Evolutionary conservation across 2,888 invertebrate genomes (phyloP).

Genomic region (Drosophila tripunctata): DNA sequence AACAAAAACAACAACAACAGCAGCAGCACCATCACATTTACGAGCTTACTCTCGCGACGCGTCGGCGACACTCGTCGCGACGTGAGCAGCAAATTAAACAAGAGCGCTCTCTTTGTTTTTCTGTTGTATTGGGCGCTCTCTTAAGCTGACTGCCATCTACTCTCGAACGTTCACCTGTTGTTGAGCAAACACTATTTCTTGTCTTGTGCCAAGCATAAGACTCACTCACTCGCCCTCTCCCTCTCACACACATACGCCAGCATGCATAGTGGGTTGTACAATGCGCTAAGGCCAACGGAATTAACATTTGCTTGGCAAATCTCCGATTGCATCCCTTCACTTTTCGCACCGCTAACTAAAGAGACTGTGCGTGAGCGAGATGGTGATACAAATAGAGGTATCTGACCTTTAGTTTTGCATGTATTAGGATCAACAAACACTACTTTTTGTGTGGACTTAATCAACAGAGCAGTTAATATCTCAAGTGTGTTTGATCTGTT

Average conservation of each 20-base stretch:
- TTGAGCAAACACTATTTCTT: slow-evolving; percentile 37
- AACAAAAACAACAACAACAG: no score
- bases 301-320: slow-evolving; percentile 39
- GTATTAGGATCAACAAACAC: slow-evolving; percentile 43
- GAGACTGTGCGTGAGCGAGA: not conserved
- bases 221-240: no score
- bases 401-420: slow-evolving; percentile 42
- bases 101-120: slow-evolving; percentile 43
- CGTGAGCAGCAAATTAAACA: slow-evolving; percentile 73
- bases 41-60: slow-evolving; percentile 33
- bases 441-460: not conserved
- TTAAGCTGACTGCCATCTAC: slow-evolving; percentile 32
- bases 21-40: no score
- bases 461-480: not conserved
- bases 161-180: slow-evolving; percentile 70
- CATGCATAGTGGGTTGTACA: slow-evolving; percentile 26
- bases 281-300: slow-evolving; percentile 57
- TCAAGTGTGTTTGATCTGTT: slow-evolving; percentile 1
- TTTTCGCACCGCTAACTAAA: slow-evolving; percentile 45
- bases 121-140: slow-evolving; percentile 23
- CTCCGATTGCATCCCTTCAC: slow-evolving; percentile 69
- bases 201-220: slow-evolving; percentile 60
- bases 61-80: slow-evolving; percentile 37
- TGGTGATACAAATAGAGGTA: not conserved
- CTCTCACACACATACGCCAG: slow-evolving; percentile 16